Conservation (phyloP, 2,113 vertebrate species). For the Oreotragus oreotragus region DNA sequence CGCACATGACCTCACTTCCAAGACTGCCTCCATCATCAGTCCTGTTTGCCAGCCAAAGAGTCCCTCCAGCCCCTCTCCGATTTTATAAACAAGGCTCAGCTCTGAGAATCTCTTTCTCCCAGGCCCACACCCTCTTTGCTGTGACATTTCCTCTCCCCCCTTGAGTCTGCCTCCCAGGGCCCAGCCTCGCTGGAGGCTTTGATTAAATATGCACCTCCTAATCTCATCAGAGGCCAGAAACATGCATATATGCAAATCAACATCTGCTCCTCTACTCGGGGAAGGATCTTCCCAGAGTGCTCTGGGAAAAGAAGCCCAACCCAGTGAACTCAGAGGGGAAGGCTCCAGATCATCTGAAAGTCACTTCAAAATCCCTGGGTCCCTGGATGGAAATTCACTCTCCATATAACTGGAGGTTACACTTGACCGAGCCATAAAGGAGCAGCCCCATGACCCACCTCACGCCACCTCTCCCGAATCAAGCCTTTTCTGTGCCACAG, state of each 20-base stretch:
- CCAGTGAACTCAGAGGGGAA: slow-evolving; percentile 87
- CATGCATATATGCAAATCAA: slow-evolving; percentile 99
- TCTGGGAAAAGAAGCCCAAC: slow-evolving; percentile 85
- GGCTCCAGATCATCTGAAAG: slow-evolving; percentile 80
- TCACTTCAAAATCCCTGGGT: slow-evolving; percentile 85
- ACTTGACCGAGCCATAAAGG: slow-evolving; percentile 86
- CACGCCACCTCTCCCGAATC: slow-evolving; percentile 72
- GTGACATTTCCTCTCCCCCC: slow-evolving; percentile 84
- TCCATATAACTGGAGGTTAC: slow-evolving; percentile 89
- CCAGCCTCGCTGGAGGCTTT: slow-evolving; percentile 93
- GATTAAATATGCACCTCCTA: slow-evolving; percentile 99
- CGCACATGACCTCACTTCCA: not conserved
- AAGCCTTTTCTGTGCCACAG: not conserved
- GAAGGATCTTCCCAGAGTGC: slow-evolving; percentile 95
- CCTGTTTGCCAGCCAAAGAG: not conserved
- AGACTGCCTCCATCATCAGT: not conserved
- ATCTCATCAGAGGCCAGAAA: slow-evolving; percentile 98
- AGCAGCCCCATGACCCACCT: slow-evolving; percentile 79
- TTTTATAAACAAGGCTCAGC: not conserved
- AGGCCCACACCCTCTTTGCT: slow-evolving; percentile 42
- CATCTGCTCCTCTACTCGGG: slow-evolving; percentile 98
- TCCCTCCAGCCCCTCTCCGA: accelerated
- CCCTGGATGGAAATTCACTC: slow-evolving; percentile 89
- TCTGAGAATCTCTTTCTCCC: slow-evolving; percentile 35
- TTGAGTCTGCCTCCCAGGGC: slow-evolving; percentile 89